Base-by-base conservation (phyloP, 2,888 invertebrate species). In the Catocala nupta region DNA sequence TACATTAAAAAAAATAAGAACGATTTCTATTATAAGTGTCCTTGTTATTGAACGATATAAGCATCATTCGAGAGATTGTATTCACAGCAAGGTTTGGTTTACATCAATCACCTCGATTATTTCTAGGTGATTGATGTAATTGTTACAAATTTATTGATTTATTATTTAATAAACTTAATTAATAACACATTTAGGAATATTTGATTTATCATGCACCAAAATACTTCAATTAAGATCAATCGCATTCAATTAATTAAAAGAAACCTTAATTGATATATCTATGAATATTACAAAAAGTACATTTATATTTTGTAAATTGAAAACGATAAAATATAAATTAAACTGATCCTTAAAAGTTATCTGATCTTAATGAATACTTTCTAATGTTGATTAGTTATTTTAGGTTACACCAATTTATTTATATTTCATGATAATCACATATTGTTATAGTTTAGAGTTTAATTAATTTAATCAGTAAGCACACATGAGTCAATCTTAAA, bases 291-390 rank as follows among this genome's bases (percentile, higher is more conserved):
- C 39, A 5, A 48, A 53, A 59, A 59, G 49, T 16, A 33, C 49
- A 50, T 43, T 33, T 33, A 13, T 43, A 48, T 42, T 45, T 12
- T 13, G 34, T 3, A 49, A 6, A 66, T 63, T 59, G 59, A 59
- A 66, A 66, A 54, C 62, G 34, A 70, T 66, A 60, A 70, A 72
- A 65, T 51, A n/a, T 16, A 10, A 51, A 63, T 62, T 52, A 59
- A 65, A 50, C 48, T 10, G 52, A 65, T n/a, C 47, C 52, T 61
- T 39, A 49, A 63, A 72, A 36, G 51, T 51, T 51, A 13, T 34
- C 6, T 55, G 39, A 48, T 55, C 49, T 60, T 73, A 60, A 63
- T 55, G 13, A 51, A 42, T 8, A 54, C 62, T 69, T 72, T 72
- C 59, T 51, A 62, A 69, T 65, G 25, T 51, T 16, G 12, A 49